Evolutionary conservation across 1,140 invertebrate genomes (phyloP).

Genomic region (Heterodera schachtii): DNA sequence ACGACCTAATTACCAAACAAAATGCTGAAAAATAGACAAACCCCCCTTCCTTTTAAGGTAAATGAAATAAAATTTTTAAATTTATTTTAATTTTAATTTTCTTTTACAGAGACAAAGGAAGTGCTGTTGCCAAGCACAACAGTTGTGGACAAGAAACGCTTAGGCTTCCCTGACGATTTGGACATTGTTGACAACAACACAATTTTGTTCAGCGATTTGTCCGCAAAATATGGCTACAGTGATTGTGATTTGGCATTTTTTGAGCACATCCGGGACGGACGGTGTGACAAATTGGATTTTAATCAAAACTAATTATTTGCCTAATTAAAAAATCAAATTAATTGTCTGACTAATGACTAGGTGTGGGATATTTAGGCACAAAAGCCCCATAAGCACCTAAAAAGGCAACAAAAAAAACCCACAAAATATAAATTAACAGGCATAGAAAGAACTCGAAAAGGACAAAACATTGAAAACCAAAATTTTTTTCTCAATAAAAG

Average conservation of each 20-base stretch:
- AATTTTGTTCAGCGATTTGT: conserved; percentile 39
- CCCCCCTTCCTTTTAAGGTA: no score
- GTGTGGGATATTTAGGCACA: no score
- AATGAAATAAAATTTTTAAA: neutral
- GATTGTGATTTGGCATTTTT: conserved; percentile 31
- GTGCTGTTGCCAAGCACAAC: conserved; percentile 19
- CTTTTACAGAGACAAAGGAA: conserved; percentile 31
- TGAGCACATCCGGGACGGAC: conserved; percentile 36
- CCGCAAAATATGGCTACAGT: conserved; percentile 27
- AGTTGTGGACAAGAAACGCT: conserved; percentile 21
- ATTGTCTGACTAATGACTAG: no score
- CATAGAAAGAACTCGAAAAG: no score
- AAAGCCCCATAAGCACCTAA: no score
- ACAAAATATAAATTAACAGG: no score
- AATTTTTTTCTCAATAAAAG: no score
- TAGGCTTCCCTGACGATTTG: conserved; percentile 37
- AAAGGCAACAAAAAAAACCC: no score
- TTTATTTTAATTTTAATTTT: neutral
- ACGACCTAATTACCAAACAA: no score
- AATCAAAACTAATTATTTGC: conserved; percentile 41
- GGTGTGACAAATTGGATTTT: conserved; percentile 21
- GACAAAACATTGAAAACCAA: no score
- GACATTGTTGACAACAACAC: conserved; percentile 43
- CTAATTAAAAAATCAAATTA: no score
- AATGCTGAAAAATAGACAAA: no score